These are phyloP conservation scores for Urocitellus parryii DNA, from an alignment of 2,113 vertebrate species.

Conservation along the genomic window DNA sequence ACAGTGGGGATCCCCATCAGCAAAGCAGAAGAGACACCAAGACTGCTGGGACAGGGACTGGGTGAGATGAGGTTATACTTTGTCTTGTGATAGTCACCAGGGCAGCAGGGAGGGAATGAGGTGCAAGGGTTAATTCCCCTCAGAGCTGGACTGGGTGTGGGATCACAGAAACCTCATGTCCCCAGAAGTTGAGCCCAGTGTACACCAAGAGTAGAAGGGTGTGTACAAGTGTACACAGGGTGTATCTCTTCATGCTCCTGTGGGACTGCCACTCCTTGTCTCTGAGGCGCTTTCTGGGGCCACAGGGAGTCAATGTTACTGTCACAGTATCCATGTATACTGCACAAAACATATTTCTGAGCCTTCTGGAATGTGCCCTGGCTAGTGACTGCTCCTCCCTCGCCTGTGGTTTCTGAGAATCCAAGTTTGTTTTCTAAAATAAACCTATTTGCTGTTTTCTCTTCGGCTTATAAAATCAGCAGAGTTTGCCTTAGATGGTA, in stretches of 20 bases:
- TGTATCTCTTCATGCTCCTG: neutral
- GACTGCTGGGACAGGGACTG: neutral
- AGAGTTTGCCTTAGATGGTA: neutral
- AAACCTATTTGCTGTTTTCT: neutral
- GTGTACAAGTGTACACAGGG: accelerated
- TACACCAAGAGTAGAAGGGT: neutral
- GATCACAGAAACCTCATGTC: neutral
- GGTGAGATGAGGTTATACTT: neutral
- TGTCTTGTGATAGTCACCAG: neutral
- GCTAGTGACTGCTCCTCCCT: neutral
- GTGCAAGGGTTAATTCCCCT: neutral
- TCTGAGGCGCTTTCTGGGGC: neutral
- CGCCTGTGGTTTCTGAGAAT: neutral
- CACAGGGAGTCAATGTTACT: neutral
- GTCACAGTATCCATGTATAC: neutral
- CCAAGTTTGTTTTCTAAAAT: constrained; percentile 34
- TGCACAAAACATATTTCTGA: neutral
- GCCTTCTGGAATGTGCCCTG: constrained; percentile 44
- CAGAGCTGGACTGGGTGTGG: neutral
- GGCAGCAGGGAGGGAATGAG: neutral
- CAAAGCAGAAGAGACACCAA: neutral
- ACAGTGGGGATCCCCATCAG: neutral
- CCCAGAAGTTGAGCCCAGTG: neutral
- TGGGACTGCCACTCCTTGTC: neutral
- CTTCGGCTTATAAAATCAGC: constrained; percentile 5